A percentile compares a stretch with the other conserved stretches of the same genome.
Evolutionary conservation across 2,888 invertebrate genomes (phyloP).

Genomic region (Limnephilus lunatus): DNA sequence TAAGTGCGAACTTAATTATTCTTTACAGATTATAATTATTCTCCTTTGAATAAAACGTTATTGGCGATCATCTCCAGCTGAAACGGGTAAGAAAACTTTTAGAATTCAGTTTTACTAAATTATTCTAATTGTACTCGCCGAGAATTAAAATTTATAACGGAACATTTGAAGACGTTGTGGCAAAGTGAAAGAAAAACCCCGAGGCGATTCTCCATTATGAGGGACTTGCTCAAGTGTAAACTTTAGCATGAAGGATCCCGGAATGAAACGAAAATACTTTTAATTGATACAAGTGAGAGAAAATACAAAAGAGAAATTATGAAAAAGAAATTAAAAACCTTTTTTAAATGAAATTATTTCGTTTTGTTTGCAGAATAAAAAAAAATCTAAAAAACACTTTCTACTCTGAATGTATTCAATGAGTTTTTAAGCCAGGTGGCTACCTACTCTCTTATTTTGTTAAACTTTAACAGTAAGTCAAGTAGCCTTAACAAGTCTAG

Average conservation of each 20-base stretch:
- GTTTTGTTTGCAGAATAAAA: not conserved
- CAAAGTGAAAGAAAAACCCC: constrained; percentile 53
- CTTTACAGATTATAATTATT: not conserved
- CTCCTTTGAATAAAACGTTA: not conserved
- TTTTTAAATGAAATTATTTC: not conserved
- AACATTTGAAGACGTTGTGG: constrained; percentile 42
- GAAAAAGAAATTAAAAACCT: constrained; percentile 20
- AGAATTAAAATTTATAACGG: constrained; percentile 51
- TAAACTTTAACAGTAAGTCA: not conserved
- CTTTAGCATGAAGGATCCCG: constrained; percentile 47
- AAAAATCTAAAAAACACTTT: not conserved
- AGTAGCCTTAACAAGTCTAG: not conserved
- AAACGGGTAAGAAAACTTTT: constrained; percentile 23
- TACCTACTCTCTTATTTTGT: not conserved
- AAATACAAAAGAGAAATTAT: constrained; percentile 24
- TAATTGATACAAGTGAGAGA: constrained; percentile 49
- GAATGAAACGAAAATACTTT: constrained; percentile 55
- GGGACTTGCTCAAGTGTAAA: constrained; percentile 46
- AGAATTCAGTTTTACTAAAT: constrained; percentile 30
- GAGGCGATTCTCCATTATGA: constrained; percentile 50
- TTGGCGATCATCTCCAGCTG: constrained; percentile 18
- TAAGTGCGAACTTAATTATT: no score
- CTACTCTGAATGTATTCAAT: not conserved
- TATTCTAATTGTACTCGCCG: constrained; percentile 35
- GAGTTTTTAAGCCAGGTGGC: not conserved